These are phyloP conservation scores for Columbina picui DNA, from an alignment of 2,113 vertebrate genomes.

Conservation along the genomic window DNA sequence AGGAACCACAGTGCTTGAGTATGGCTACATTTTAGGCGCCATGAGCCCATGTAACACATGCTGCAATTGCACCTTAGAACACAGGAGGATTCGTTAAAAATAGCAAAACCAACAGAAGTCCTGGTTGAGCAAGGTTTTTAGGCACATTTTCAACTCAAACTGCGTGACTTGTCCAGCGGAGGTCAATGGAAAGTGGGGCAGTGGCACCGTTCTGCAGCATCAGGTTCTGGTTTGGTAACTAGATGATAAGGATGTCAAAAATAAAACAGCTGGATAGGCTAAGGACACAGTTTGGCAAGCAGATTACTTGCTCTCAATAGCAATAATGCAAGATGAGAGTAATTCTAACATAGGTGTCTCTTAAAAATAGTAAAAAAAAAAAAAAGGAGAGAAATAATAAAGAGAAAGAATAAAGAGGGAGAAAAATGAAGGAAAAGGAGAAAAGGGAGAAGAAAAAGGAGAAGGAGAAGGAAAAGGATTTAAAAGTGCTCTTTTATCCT, in stretches of 20 bases:
- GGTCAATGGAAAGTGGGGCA: not conserved
- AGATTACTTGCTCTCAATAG: not conserved
- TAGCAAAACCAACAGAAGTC: not conserved
- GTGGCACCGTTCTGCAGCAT: not conserved
- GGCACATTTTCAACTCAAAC: not conserved
- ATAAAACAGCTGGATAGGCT: not conserved
- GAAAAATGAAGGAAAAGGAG: too few relatives aligned
- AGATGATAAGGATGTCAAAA: not conserved
- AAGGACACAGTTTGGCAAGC: not conserved
- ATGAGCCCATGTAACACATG: not conserved
- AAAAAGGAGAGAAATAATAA: too few relatives aligned
- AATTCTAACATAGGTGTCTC: not conserved
- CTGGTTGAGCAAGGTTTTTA: not conserved
- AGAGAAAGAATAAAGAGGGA: too few relatives aligned
- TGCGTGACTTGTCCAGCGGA: not conserved
- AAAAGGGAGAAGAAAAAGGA: too few relatives aligned
- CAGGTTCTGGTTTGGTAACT: not conserved
- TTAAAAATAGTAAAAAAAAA: too few relatives aligned
- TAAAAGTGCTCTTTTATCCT: not conserved
- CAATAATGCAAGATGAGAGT: rapidly evolving
- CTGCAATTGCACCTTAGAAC: not conserved
- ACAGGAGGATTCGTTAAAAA: not conserved
- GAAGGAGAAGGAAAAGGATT: too few relatives aligned
- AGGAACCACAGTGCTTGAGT: not conserved
- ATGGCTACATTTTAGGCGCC: rapidly evolving